Percentiles rank a stretch among this genome's conserved stretches.
phyloP scores from a whole-genome alignment of 2,797 vertebrate genomes.

The Myiothlypis coronata region DNA sequence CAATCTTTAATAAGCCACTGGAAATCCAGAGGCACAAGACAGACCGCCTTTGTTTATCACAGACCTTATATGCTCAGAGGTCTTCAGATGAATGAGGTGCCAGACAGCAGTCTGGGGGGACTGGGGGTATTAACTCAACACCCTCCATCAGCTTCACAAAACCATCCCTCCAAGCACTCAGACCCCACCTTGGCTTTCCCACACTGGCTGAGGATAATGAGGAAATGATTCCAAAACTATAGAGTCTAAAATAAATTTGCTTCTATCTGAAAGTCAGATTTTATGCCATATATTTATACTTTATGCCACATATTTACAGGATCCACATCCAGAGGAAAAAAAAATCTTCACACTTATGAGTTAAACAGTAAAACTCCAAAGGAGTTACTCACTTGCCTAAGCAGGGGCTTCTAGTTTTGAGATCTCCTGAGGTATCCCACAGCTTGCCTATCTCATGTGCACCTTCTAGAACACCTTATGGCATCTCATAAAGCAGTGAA shows the following conservation, averaged over 20 bases:
- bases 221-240: neutral
- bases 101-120: slow-evolving; percentile 40
- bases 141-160: slow-evolving; percentile 16
- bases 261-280: neutral
- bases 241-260: neutral
- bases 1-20: slow-evolving; percentile 51
- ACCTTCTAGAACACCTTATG: neutral
- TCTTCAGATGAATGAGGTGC: slow-evolving; percentile 63
- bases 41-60: slow-evolving; percentile 52
- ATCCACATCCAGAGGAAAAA: neutral
- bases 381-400: neutral
- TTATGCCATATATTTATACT: neutral
- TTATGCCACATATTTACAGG: neutral
- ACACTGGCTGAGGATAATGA: neutral
- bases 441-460: neutral
- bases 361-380: neutral
- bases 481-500: neutral
- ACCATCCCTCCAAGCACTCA: neutral
- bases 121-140: slow-evolving; percentile 37
- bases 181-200: neutral
- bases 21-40: slow-evolving; percentile 36
- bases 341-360: neutral
- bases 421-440: neutral
- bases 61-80: slow-evolving; percentile 20
- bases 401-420: neutral